phyloP scores from a whole-genome alignment of 2,888 invertebrate species.

The Coecobrya sp. region DNA sequence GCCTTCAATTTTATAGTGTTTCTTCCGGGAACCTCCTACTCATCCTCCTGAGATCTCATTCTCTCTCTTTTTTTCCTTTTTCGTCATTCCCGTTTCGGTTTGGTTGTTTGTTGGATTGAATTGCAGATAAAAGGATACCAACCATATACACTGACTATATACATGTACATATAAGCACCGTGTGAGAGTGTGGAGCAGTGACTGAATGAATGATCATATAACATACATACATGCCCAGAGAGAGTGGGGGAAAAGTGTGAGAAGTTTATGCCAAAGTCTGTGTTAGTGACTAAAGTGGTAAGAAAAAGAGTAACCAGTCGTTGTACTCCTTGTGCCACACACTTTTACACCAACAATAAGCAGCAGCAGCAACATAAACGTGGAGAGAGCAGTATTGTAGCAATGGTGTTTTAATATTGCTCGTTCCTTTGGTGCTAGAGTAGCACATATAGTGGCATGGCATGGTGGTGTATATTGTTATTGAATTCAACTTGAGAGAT shows the following conservation, averaged over 20 bases:
- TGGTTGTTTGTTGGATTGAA: conserved; percentile 50
- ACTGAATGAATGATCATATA: conserved; percentile 27
- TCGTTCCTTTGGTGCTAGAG: neutral
- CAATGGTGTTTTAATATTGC: neutral
- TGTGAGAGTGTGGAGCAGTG: neutral
- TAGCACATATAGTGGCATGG: neutral
- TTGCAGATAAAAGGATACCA: conserved; percentile 59
- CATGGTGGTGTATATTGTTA: conserved; percentile 38
- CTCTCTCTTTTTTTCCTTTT: neutral
- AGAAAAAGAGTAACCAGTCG: neutral
- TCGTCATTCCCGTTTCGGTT: conserved; percentile 31
- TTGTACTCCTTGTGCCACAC: neutral
- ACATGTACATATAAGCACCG: too few species aligned
- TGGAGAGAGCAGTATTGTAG: neutral
- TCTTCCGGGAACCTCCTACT: conserved; percentile 50
- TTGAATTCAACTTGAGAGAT: conserved; percentile 52
- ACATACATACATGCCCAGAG: too few species aligned
- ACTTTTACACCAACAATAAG: neutral
- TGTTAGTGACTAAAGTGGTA: neutral
- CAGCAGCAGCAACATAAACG: neutral
- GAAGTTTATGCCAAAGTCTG: neutral
- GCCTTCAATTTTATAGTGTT: conserved; percentile 13
- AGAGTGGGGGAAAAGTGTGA: neutral
- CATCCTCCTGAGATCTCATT: conserved; percentile 54
- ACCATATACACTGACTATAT: too few species aligned